Percentiles rank a stretch among this genome's conserved stretches.
Conservation (phyloP, 2,113 vertebrate species). For the Charadrius vociferus region DNA sequence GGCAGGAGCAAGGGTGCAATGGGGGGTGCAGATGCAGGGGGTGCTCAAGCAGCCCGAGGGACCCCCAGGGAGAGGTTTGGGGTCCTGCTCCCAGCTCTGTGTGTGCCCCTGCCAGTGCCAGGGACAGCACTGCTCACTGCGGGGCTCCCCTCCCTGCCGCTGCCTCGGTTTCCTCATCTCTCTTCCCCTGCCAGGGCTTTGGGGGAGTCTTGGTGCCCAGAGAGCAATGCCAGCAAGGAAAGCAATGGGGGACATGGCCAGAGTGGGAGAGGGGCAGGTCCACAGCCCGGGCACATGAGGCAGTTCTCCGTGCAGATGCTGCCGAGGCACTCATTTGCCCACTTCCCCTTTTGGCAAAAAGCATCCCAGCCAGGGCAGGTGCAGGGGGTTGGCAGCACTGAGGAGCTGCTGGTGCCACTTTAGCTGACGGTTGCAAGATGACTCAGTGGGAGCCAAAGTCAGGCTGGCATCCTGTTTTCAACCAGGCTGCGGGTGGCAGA, state of each 20-base stretch:
- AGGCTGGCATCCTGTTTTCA: conserved; percentile 52
- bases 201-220: neutral
- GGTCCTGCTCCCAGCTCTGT: neutral
- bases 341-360: neutral
- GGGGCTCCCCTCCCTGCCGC: rapidly evolving
- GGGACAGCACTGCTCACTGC: rapidly evolving
- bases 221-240: neutral
- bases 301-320: rapidly evolving
- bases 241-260: rapidly evolving
- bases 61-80: neutral
- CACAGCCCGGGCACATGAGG: rapidly evolving
- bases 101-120: neutral
- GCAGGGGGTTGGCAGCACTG: rapidly evolving
- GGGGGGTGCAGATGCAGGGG: neutral
- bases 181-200: neutral
- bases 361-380: neutral
- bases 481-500: neutral
- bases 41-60: neutral
- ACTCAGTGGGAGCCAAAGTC: neutral
- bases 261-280: neutral
- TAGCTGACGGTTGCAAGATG: neutral
- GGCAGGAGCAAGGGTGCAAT: rapidly evolving
- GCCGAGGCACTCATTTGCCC: neutral
- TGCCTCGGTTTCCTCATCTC: neutral
- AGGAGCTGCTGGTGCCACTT: neutral